phyloP scores from a whole-genome alignment of 2,113 vertebrate species.

The Brachyistius frenatus region DNA sequence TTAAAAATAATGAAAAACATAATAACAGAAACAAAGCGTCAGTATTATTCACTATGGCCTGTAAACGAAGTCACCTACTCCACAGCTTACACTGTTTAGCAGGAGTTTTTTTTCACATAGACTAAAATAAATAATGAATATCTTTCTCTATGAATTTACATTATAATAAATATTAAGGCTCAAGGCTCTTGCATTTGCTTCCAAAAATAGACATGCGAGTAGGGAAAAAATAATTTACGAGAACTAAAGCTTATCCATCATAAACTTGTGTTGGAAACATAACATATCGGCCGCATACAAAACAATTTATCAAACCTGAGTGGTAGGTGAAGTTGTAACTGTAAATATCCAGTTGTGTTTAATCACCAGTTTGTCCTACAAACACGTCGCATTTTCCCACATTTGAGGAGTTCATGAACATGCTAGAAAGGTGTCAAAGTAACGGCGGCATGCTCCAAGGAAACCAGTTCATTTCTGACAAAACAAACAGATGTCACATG shows the following conservation, averaged over 20 bases:
- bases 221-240: no score
- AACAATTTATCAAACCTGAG: no score
- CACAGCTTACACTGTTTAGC: not conserved
- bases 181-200: no score
- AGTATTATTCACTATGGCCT: not conserved
- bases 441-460: conserved; percentile 39
- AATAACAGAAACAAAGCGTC: not conserved
- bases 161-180: no score
- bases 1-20: not conserved
- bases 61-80: not conserved
- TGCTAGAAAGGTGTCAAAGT: conserved; percentile 58
- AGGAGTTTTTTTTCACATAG: not conserved
- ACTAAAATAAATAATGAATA: not conserved
- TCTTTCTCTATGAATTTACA: not conserved
- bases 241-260: no score
- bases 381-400: not conserved
- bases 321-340: no score
- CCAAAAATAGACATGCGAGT: no score
- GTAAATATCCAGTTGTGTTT: no score
- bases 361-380: no score
- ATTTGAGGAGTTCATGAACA: conserved; percentile 6
- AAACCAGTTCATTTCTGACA: conserved; percentile 62
- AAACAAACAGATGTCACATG: conserved; percentile 75
- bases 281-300: no score
- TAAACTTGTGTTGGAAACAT: no score